phyloP scores from a whole-genome alignment of 1,140 invertebrate species.

The Caenorhabditis remanei region DNA sequence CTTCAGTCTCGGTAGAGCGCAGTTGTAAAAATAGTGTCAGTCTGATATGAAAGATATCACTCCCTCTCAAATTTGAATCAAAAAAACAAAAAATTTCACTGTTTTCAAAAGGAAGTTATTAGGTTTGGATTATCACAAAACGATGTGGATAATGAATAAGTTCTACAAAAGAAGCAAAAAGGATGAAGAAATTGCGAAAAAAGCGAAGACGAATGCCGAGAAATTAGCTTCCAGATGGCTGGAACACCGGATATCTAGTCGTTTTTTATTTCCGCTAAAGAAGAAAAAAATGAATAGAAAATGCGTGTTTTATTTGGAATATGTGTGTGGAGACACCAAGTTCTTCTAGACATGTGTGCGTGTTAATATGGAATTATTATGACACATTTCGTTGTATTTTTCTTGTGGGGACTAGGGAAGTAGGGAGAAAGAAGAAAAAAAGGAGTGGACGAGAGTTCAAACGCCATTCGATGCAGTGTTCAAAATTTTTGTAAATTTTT shows the following conservation, averaged over 20 bases:
- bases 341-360: background rate
- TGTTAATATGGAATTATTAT: constrained; percentile 38
- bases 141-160: too few relatives aligned
- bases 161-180: background rate
- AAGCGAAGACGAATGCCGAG: background rate
- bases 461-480: too few relatives aligned
- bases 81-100: too few relatives aligned
- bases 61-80: too few relatives aligned
- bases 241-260: constrained; percentile 41
- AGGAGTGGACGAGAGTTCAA: background rate
- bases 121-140: too few relatives aligned
- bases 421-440: background rate
- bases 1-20: too few relatives aligned
- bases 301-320: background rate
- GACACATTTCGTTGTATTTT: background rate
- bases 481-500: too few relatives aligned
- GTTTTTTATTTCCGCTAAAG: background rate
- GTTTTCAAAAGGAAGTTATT: too few relatives aligned
- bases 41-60: too few relatives aligned
- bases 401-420: background rate
- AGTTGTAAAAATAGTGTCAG: too few relatives aligned
- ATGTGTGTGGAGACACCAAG: background rate
- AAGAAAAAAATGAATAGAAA: background rate
- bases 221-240: constrained; percentile 45
- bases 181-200: background rate